Evolutionary conservation across 2,797 vertebrate genomes (phyloP).

Genomic region (Cryptoprocta ferox): DNA sequence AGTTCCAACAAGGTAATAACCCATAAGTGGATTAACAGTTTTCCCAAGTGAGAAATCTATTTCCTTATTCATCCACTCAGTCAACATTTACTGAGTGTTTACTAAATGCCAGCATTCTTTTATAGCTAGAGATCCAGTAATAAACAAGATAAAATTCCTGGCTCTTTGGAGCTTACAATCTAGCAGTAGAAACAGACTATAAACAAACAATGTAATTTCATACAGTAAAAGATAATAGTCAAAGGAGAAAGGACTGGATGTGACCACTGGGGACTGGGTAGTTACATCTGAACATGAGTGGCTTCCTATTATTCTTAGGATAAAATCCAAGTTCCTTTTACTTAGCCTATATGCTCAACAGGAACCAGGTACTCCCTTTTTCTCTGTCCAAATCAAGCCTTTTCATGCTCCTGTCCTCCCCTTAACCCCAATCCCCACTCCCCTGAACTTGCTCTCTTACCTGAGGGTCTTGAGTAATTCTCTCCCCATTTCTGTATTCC

Average conservation of each 20-base stretch:
- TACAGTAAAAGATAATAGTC: not conserved
- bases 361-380: not conserved
- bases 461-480: not conserved
- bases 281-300: not conserved
- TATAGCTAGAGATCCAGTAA: not conserved
- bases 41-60: conserved; percentile 1
- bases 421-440: not conserved
- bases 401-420: not conserved
- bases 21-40: not conserved
- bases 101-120: not conserved
- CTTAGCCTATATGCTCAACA: not conserved
- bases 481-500: not conserved
- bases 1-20: not conserved
- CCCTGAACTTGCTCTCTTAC: not conserved
- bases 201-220: not conserved
- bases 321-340: conserved; percentile 15
- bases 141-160: not conserved
- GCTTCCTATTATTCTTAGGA: not conserved
- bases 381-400: not conserved
- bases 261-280: not conserved
- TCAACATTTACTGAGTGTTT: not conserved
- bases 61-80: not conserved
- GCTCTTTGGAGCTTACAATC: not conserved
- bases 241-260: not conserved
- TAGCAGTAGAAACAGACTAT: not conserved